Evolutionary conservation across 2,797 vertebrate species (phyloP).

Genomic region (Peromyscus melanophrys): DNA sequence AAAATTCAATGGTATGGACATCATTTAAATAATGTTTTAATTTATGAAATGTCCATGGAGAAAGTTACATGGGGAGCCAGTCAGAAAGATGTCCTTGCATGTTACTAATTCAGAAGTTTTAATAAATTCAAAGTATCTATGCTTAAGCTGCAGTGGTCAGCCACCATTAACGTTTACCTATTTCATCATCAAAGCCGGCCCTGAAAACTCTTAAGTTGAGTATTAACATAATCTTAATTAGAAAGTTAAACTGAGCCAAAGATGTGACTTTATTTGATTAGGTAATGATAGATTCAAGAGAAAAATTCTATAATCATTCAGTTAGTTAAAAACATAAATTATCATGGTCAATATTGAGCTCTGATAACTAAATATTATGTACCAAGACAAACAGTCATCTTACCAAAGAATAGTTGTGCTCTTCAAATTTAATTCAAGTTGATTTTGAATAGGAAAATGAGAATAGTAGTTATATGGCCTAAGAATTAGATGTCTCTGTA

Average conservation of each 20-base stretch:
- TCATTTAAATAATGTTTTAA: constrained; percentile 35
- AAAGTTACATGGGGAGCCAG: not conserved
- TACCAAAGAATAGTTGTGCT: not conserved
- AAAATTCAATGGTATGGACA: not conserved
- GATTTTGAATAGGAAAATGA: not conserved
- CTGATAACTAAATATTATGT: not conserved
- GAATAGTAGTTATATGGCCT: not conserved
- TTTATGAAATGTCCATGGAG: not conserved
- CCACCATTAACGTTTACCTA: not conserved
- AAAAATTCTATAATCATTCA: not conserved
- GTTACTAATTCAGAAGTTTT: not conserved
- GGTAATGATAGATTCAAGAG: not conserved
- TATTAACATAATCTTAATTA: not conserved
- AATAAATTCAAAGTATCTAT: not conserved
- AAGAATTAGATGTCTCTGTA: not conserved
- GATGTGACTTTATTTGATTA: constrained; percentile 21
- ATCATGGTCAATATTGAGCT: not conserved
- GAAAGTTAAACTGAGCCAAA: not conserved
- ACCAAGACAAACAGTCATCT: not conserved
- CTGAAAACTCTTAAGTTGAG: not conserved
- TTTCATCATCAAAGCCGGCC: constrained; percentile 14
- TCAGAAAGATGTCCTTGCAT: not conserved
- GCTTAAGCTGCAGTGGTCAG: not conserved
- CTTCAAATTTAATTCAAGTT: constrained; percentile 23
- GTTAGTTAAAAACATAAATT: not conserved